Evolutionary conservation across 2,888 invertebrate genomes (phyloP), one percentile per base, ranked within the genome.

Genomic region (Belgica antarctica): DNA sequence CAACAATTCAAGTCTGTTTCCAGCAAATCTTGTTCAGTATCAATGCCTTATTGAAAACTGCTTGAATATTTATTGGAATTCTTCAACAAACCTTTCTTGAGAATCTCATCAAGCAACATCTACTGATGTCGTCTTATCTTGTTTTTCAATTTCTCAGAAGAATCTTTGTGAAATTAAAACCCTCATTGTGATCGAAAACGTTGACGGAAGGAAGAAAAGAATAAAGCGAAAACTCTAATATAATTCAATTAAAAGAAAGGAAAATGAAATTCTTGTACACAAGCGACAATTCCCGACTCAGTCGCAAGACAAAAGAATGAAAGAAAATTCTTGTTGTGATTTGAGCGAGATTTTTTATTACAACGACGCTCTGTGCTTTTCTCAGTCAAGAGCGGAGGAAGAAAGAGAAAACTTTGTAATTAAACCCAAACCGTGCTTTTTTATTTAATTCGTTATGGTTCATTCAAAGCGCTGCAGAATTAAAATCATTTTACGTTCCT

Each of bases 361-460:
- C 5, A 31, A 12, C 52, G 52, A 22, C 22, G 17, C 22, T 10
- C 2, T n/a, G n/a, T n/a, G n/a, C n/a, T 41, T 52, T 17, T 52
- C 52, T 46, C 52, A 52, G 52, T 5, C 59, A 25, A 27, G 12
- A n/a, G 46, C 15, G 12, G 15, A 46, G 27, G 19, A 22, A 34
- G 10, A 31, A 62, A 62, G 19, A 27, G 12, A 62, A 36, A 62
- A 36, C 62, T 62, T 62, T 62, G 36, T 62, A 62, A 62, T 62
- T 62, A 62, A 62, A 62, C 31, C 31, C 62, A 62, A 31, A 17
- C 31, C 62, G 28, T 62, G 62, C 62, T 62, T 27, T 24, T 62
- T 19, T 27, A 31, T 34, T 62, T 62, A 62, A 62, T 62, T 62
- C 62, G 62, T 62, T 62, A 62, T 62, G 62, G 62, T 31, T 62